Percentiles rank a stretch among this genome's conserved stretches.
Evolutionary conservation across 1,140 invertebrate genomes (phyloP).

Genomic region (Drosophila takahashii): DNA sequence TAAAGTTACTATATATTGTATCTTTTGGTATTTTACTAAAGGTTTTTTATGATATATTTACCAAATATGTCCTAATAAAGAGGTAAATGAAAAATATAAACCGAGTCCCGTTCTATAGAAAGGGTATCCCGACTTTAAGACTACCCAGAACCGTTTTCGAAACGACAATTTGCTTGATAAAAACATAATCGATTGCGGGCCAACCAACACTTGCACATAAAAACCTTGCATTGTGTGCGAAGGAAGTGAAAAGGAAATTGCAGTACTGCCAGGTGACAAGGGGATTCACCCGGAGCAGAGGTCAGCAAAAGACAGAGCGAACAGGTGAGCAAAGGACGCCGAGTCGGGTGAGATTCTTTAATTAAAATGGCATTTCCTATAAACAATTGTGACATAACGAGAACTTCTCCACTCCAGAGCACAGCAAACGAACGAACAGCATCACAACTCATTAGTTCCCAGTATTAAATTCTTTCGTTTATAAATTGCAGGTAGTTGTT

Average conservation of each 20-base stretch:
- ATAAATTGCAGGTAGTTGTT: constrained; percentile 37
- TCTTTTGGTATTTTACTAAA: no score
- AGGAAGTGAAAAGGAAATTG: constrained; percentile 52
- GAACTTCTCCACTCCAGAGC: constrained; percentile 19
- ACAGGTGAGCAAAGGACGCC: constrained; percentile 4
- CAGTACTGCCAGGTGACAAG: constrained; percentile 24
- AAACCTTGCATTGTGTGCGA: constrained; percentile 20
- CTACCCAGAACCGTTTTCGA: neutral
- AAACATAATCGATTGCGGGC: constrained; percentile 42
- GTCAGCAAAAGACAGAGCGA: neutral
- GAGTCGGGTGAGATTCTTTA: constrained; percentile 63
- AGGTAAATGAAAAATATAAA: no score
- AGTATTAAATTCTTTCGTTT: constrained; percentile 78
- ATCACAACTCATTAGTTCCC: constrained; percentile 63
- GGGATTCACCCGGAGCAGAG: constrained; percentile 12
- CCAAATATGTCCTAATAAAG: no score
- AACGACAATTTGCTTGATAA: constrained; percentile 40
- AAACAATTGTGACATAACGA: constrained; percentile 63
- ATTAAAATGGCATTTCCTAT: constrained; percentile 67
- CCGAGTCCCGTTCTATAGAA: neutral
- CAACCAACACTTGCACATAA: constrained; percentile 11
- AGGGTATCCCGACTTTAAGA: constrained; percentile 1
- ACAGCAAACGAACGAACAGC: no score
- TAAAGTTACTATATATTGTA: no score
- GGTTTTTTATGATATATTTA: no score